Evolutionary conservation across 2,797 vertebrate genomes (phyloP), one percentile per base, ranked within the genome.

Genomic region (Rhadinocentrus ornatus): DNA sequence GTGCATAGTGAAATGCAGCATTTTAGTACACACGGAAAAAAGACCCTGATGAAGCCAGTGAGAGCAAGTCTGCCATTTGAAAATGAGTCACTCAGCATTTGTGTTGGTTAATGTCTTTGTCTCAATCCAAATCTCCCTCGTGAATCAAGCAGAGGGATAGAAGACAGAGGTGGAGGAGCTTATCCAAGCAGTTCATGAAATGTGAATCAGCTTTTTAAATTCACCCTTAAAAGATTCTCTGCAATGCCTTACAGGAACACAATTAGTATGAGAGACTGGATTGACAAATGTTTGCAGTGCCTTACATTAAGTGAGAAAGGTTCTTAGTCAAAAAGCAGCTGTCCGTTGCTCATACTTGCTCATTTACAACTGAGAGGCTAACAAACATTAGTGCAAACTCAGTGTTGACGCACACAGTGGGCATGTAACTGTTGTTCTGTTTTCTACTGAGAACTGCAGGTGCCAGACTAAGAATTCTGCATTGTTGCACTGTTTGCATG

Each of bases 31-130:
- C 9, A 78, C 53, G 65, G 67, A 82, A 81, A 69, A 55, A 37
- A 73, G 73, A 75, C 58, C 71, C 64, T 60, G 75, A 80, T 61
- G 74, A 76, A 62, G 72, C 61, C 66, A 13, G 41, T 32, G 35
- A 75, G 75, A 81, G 73, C 41, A 62, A 83, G 71, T 71, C 80
- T 88, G 87, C 83, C 85, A 84, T 83, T 81, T 89, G 52, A 78
- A 86, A 88, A 84, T 90, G 88, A 90, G 82, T 89, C 89, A 90
- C 80, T 86, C 79, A 82, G 86, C 82, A 69, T 86, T 89, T 83
- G 86, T 79, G 80, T 89, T 75, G 83, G 81, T 72, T 82, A 80
- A 87, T 83, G 86, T 84, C 85, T 90, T 92, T 91, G 83, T 92
- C 85, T 90, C 67, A 4, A 62, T 86, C 85, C 85, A 86, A 78